phyloP scores from a whole-genome alignment of 1,140 invertebrate genomes.

The Drosophila pachea region DNA sequence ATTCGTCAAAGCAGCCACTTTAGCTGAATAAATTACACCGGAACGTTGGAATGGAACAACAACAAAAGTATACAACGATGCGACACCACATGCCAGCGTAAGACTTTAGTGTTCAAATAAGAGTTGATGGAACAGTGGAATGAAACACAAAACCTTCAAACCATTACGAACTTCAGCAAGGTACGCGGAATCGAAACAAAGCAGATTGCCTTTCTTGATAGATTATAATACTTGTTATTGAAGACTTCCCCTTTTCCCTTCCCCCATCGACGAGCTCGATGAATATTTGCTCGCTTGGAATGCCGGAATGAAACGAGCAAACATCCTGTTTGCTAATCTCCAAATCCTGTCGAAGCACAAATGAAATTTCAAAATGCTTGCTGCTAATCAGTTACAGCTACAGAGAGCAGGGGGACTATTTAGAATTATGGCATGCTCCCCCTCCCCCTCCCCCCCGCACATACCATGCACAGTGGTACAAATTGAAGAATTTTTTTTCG shows the following conservation, averaged over 20 bases:
- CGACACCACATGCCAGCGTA: too few species aligned
- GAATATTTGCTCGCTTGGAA: not conserved
- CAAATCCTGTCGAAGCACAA: slow-evolving; percentile 22
- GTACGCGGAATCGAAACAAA: too few species aligned
- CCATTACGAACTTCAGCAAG: too few species aligned
- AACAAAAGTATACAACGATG: not conserved
- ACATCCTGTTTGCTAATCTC: slow-evolving; percentile 38
- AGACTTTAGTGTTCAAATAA: too few species aligned
- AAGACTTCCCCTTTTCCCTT: too few species aligned
- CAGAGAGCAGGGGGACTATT: not conserved
- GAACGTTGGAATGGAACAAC: not conserved
- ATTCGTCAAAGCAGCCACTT: too few species aligned
- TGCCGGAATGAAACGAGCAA: not conserved
- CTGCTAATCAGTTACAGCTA: slow-evolving; percentile 27
- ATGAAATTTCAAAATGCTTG: slow-evolving; percentile 52
- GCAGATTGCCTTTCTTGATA: too few species aligned
- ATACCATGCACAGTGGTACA: not conserved
- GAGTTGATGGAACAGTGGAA: too few species aligned
- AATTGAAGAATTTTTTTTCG: not conserved
- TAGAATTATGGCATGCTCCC: slow-evolving; percentile 10
- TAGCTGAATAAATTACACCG: too few species aligned
- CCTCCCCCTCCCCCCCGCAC: not conserved
- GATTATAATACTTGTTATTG: too few species aligned
- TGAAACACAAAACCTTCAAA: too few species aligned
- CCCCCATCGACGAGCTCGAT: too few species aligned